Base-by-base conservation (phyloP, 2,888 invertebrate genomes). In the Tetrapedia diversipes region DNA sequence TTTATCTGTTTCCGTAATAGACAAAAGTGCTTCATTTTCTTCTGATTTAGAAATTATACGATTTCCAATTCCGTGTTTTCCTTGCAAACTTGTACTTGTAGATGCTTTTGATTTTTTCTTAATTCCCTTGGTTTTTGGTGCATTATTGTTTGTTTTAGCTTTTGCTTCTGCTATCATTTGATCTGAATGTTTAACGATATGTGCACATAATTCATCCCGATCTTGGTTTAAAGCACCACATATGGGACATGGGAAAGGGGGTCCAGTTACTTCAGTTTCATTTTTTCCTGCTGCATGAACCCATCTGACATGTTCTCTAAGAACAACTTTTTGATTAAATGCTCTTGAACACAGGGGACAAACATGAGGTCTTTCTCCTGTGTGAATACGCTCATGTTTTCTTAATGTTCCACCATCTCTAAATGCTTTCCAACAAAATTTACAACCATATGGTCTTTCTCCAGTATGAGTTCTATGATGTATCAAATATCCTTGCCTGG, bases 301-400 rank as follows among this genome's bases (percentile, higher is more conserved):
- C 90, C 93, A 93, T 45, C 93, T 85, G 0, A 93, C 92, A 69
- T 93, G 93, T 82, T 93, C 93, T 6, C 93, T 88, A 1, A 93
- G 85, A 2, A 93, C 93, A 19, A 93, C 93, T 86, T 93, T 92
- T 83, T 93, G 93, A 86, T 93, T 93, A 79, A 93, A 93, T n/a
- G 93, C 93, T 64, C 93, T 92, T 3, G 92, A 87, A 85, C 93
- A 93, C 1, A 93, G 84, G 1, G 93, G 93, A 86, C 93, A 93
- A 19, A 92, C 92, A 72, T 93, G 93, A 0, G 93, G 93, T 51
- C 93, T 90, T 78, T 93, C 93, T 0, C 93, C 93, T 0, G 93
- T 93, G 68, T 93, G 93, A 57, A 93, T 93, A 24, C 93, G 89
- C 80, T 93, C 93, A 70, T 93, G 93, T 82, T 93, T 93, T 45